Conservation (phyloP, 2,797 vertebrate genomes). For the Tenualosa thibaudeaui region DNA sequence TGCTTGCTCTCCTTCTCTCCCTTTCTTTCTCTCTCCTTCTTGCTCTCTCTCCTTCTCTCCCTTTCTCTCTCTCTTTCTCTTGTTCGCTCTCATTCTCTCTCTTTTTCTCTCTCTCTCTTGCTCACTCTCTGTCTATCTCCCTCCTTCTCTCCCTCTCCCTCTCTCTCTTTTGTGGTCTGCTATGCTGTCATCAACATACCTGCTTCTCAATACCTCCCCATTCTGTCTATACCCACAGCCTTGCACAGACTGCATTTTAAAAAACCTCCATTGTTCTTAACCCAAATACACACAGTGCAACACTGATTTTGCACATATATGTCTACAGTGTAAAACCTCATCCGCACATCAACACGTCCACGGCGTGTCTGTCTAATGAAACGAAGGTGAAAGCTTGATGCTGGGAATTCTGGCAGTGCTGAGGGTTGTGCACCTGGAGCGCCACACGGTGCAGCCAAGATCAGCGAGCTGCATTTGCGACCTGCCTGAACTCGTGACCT, state of each 20-base stretch:
- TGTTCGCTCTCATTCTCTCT: neutral
- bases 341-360: neutral
- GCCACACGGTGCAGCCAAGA: neutral
- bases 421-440: neutral
- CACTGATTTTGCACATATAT: neutral
- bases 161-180: neutral
- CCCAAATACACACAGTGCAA: neutral
- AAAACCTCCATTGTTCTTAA: neutral
- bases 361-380: neutral
- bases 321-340: neutral
- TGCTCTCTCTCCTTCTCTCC: neutral
- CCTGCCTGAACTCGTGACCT: neutral
- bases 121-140: neutral
- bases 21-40: neutral
- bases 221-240: neutral
- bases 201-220: neutral
- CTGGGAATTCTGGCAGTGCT: constrained; percentile 30
- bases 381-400: neutral
- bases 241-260: neutral
- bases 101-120: neutral
- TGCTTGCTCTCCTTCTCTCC: neutral
- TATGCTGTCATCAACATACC: neutral
- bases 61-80: neutral
- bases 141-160: neutral
- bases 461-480: neutral